Percentiles rank a stretch among this genome's conserved stretches.
These are phyloP conservation scores for Neostethus bicornis DNA, from an alignment of 2,797 vertebrate species.

Conservation along the genomic window DNA sequence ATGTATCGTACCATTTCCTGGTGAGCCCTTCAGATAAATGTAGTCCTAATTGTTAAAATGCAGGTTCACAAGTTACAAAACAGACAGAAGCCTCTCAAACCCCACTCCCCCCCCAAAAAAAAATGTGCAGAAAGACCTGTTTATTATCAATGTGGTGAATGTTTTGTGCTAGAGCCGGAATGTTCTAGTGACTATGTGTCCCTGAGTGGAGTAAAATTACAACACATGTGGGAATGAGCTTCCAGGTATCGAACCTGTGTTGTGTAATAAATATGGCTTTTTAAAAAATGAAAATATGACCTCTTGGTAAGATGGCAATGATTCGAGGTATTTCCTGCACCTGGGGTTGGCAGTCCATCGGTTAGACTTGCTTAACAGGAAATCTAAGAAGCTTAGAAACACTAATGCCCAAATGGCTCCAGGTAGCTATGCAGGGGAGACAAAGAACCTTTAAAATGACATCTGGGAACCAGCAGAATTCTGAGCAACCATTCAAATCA, in stretches of 20 bases:
- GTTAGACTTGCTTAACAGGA: conserved; percentile 66
- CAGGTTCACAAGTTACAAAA: conserved; percentile 69
- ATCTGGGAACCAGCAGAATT: conserved; percentile 17
- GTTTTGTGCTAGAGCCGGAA: conserved; percentile 6
- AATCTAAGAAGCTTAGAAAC: conserved; percentile 71
- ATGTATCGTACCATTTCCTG: conserved; percentile 28
- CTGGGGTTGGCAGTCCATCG: conserved; percentile 45
- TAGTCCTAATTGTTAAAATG: conserved; percentile 22
- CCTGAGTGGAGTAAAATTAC: conserved; percentile 17
- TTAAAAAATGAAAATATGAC: not conserved
- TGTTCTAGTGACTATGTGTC: conserved; percentile 9
- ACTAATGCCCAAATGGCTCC: conserved; percentile 69
- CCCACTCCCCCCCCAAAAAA: too few species aligned
- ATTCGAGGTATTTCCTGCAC: conserved; percentile 56
- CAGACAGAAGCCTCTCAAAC: conserved; percentile 27
- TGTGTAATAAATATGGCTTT: conserved; percentile 5
- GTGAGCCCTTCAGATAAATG: conserved; percentile 7
- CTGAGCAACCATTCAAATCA: conserved; percentile 23
- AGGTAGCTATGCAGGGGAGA: conserved; percentile 57
- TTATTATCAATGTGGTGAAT: conserved; percentile 19
- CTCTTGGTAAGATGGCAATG: not conserved
- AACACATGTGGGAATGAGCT: conserved; percentile 2
- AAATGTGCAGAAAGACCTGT: conserved; percentile 4
- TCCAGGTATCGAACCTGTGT: not conserved
- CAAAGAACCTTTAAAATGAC: conserved; percentile 56